Conservation (phyloP, 2,797 vertebrate species). For the Emydoidea blandingii region DNA sequence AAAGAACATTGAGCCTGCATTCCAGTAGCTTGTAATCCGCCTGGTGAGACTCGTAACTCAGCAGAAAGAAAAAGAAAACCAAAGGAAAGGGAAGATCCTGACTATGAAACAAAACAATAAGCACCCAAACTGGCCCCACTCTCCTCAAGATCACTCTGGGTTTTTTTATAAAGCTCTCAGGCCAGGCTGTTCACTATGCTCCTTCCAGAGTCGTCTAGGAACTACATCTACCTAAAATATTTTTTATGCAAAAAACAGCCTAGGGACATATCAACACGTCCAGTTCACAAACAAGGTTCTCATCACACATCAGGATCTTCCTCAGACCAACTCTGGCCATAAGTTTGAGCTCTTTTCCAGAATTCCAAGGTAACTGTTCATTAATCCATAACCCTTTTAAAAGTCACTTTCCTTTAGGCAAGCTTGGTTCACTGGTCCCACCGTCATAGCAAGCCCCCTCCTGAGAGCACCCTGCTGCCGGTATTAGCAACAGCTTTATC, state of each 20-base stretch:
- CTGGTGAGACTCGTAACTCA: accelerated
- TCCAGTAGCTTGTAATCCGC: not conserved
- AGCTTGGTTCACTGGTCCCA: not conserved
- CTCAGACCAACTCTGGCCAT: no score
- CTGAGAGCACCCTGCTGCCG: not conserved
- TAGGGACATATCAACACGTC: no score
- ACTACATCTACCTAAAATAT: no score
- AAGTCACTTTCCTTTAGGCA: not conserved
- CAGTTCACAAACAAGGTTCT: no score
- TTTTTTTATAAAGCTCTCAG: not conserved
- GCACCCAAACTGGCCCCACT: not conserved
- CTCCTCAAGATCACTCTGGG: not conserved
- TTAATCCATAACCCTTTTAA: not conserved
- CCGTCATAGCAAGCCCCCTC: not conserved
- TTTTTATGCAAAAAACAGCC: no score
- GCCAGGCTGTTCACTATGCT: no score
- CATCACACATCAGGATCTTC: no score
- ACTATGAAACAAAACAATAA: not conserved
- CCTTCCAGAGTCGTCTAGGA: no score
- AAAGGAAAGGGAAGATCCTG: not conserved
- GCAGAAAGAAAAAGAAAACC: not conserved
- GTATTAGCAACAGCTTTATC: not conserved
- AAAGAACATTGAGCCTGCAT: not conserved
- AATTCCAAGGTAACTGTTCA: not conserved
- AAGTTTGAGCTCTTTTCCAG: not conserved